Base-by-base conservation (phyloP, 92 coral and sea anemone species). In the Desmophyllum pertusum region DNA sequence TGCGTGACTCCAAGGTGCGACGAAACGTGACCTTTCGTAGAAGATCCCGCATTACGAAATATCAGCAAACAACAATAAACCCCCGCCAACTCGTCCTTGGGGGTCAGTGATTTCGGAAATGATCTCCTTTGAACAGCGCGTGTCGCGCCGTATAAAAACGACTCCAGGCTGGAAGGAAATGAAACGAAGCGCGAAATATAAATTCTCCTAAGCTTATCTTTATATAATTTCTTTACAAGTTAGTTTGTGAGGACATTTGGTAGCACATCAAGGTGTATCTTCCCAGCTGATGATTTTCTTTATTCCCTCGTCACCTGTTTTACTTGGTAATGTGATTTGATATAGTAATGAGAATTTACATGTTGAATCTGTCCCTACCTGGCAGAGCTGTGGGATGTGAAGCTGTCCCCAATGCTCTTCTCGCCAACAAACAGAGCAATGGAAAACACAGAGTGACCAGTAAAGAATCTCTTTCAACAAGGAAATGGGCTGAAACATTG, bases 1-100 rank as follows among this genome's bases (percentile, higher is more conserved):
- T 97, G 90, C 99, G 99, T 94, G n/a, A 97, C 99, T 76, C 98
- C 99, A 40, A n/a, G 99, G 99, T 40, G 99, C 98, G 11, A 97
- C 99, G 31, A 97, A n/a, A n/a, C n/a, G n/a, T n/a, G n/a, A n/a
- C 95, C 80, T 94, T 97, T 67, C 95, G 89, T 45, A 97, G 79
- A 10, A 97, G 89, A 81, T 97, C 99, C 93, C n/a, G n/a, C n/a
- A n/a, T n/a, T n/a, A n/a, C n/a, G n/a, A n/a, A n/a, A 97, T 92
- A 80, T 97, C 99, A 46, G 94, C 94, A 63, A 97, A 94, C 18
- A 97, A n/a, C n/a, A n/a, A n/a, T n/a, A n/a, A n/a, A n/a, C n/a
- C n/a, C n/a, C n/a, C n/a, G n/a, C 98, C 99, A 98, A 97, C 80
- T 97, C 99, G 86, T 97, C 99, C 52, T 97, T 97, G 37, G 89